Evolutionary conservation across 2,113 vertebrate genomes (phyloP), one percentile per base, ranked within the genome.

Genomic region (Amphiprion ocellaris): DNA sequence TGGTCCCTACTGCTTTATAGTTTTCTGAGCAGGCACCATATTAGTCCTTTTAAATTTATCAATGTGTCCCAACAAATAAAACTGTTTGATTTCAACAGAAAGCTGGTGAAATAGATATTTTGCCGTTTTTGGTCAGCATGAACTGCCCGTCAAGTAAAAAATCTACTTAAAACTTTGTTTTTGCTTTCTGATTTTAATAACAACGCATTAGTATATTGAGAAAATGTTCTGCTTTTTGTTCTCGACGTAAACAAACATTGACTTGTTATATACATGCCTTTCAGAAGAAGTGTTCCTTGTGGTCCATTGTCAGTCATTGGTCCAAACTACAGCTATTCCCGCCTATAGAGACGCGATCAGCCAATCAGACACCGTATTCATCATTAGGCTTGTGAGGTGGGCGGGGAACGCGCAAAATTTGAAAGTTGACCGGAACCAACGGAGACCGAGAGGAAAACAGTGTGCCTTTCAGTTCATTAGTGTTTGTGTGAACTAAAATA

Each of bases 401-500:
- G 85, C 69, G 69, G 81, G 8, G 37, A 91, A 86, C 86, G 94
- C 94, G 94, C 94, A 91, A 93, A 90, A 83, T 94, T 95, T 93
- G 92, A 95, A 94, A 91, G 90, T 92, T 69, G 1, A 80, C 92
- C 88, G 93, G 94, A 94, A 94, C 62, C 56, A 70, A 54, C 44
- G 66, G 52, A 24, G 68, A 19, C 7, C 2, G 23, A 55, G 49
- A 76, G 24, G 65, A 55, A 30, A 89, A 81, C 30, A 65, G 79
- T 64, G 54, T 26, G 16, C 2, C 17, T 0, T n/a, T 55, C 50
- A 16, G 19, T 33, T 11, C n/a, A 28, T 67, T 21, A 54, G 21
- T 62, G 72, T 44, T 1, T 23, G 9, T 49, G 6, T 67, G 19
- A 60, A 56, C 66, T 59, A 30, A 72, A 53, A 17, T 16, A 1